phyloP scores from a whole-genome alignment of 2,888 invertebrate species.

The Tupiocoris notatus region DNA sequence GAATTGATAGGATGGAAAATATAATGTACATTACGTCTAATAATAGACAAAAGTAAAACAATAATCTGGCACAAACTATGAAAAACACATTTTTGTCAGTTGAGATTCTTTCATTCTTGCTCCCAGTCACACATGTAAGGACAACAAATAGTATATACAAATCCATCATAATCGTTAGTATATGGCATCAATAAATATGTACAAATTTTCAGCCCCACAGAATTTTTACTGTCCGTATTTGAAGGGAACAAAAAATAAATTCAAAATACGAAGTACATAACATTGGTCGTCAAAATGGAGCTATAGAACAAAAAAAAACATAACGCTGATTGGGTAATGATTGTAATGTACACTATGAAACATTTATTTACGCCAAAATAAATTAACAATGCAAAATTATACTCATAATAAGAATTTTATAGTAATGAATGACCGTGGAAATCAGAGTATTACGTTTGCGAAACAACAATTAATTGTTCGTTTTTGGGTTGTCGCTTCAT shows the following conservation, averaged over 20 bases:
- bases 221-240: background rate
- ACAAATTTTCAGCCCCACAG: constrained; percentile 12
- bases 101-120: constrained; percentile 6
- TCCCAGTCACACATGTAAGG: background rate
- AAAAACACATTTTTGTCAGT: constrained; percentile 18
- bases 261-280: background rate
- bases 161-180: constrained; percentile 11
- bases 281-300: background rate
- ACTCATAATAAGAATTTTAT: no score
- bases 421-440: no score
- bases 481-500: no score
- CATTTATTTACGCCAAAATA: no score
- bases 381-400: no score
- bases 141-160: constrained; percentile 32
- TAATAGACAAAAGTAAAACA: constrained; percentile 21
- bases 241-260: background rate
- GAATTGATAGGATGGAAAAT: constrained; percentile 11
- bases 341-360: no score
- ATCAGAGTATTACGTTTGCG: no score
- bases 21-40: constrained; percentile 29
- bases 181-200: constrained; percentile 33
- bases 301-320: background rate
- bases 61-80: constrained; percentile 35
- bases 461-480: no score
- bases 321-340: no score